Conservation (phyloP, 2,888 invertebrate species). For the Metellina segmentata region DNA sequence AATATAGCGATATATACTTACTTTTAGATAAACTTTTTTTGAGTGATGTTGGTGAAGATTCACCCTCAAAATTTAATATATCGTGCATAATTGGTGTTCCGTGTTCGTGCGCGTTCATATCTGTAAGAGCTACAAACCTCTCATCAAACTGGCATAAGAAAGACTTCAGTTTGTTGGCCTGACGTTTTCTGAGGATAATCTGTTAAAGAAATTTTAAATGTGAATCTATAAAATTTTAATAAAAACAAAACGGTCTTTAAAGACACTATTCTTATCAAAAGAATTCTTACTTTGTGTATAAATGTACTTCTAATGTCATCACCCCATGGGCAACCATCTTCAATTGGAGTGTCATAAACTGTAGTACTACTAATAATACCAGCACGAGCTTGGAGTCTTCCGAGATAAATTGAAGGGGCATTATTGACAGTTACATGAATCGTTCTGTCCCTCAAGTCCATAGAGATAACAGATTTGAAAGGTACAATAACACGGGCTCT, state of each 20-base stretch:
- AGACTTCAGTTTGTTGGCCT: constrained; percentile 64
- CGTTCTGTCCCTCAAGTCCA: constrained; percentile 34
- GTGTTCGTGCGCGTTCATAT: neutral
- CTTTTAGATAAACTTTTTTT: constrained; percentile 33
- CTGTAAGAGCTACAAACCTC: constrained; percentile 46
- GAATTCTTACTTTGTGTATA: constrained; percentile 62
- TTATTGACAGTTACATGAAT: constrained; percentile 39
- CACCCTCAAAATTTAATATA: neutral
- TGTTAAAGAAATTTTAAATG: constrained; percentile 1
- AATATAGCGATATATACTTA: constrained; percentile 16
- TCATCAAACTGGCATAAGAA: constrained; percentile 67
- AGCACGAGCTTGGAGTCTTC: constrained; percentile 25
- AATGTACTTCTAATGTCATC: constrained; percentile 34
- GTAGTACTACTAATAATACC: constrained; percentile 46
- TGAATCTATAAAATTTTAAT: neutral
- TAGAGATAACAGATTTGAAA: constrained; percentile 57
- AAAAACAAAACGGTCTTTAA: neutral
- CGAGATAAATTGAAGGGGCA: constrained; percentile 41
- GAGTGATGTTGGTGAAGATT: neutral
- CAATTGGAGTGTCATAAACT: constrained; percentile 33
- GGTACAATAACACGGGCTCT: constrained; percentile 60
- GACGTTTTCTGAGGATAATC: constrained; percentile 69
- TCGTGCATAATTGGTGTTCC: neutral
- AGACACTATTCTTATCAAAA: neutral
- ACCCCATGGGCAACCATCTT: constrained; percentile 31